Evolutionary conservation across 2,797 vertebrate species (phyloP), one percentile per base, ranked within the genome.

Genomic region (Propithecus perrieri): DNA sequence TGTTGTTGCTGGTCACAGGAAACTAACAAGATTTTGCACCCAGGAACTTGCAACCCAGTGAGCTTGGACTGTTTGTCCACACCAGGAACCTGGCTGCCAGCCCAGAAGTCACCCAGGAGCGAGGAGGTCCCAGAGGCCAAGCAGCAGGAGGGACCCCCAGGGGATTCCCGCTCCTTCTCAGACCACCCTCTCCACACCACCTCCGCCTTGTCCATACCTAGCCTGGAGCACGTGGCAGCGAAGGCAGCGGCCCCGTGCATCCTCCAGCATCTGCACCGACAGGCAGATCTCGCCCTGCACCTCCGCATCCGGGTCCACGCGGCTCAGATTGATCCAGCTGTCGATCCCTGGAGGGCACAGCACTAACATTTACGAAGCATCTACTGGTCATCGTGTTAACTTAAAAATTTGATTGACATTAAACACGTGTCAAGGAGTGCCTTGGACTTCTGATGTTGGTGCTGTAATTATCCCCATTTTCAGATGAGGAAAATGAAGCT

Each of bases 201-300:
- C 35, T 30, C 3, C 14, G 2, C 12, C 20, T 4, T 2, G 9
- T 22, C 24, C 67, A 3, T 97, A 99, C 99, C 99, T 99, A 98
- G 99, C 99, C 98, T 99, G 98, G 1, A 99, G 98, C 96, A 99
- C 98, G 46, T 99, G 99, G 94, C 99, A 99, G 85, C 98, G 98
- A 85, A 99, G 98, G 72, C 97, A 98, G 63, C 98, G 97, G 1
- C 98, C 99, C 61, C 98, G 98, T 13, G 93, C 75, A 1, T 97
- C 98, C 96, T 98, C 97, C 35, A 98, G 97, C 9, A 99, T 97
- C 95, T 97, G 96, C 97, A 99, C 97, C 5, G 98, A 98, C 97
- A 99, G 97, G n/a, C 98, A 98, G 97, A 99, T 98, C 98, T 99
- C 99, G 0, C 99, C 99, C 98, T 99, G 99, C 81, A 99, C 99